Evolutionary conservation across 2,797 vertebrate genomes (phyloP), one percentile per base, ranked within the genome.

Genomic region (Myotis daubentonii): DNA sequence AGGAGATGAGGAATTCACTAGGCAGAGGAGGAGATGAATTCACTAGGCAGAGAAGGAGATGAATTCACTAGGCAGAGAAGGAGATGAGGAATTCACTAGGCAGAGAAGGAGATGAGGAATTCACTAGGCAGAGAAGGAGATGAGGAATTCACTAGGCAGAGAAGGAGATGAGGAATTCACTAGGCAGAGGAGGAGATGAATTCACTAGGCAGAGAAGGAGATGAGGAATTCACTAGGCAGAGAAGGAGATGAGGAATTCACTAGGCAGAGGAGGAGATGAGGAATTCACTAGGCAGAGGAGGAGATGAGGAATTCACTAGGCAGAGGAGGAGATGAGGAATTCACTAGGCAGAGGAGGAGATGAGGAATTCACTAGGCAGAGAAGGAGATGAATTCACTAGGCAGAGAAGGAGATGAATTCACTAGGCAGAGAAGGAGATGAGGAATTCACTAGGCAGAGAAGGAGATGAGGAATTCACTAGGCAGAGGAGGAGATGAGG

Each of bases 21-120:
- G 53, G n/a, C 89, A 84, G 57, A 92, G 51, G n/a, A n/a, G n/a
- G n/a, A n/a, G n/a, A n/a, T n/a, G 71, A 83, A 62, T 65, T 62
- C 33, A 19, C 33, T 33, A 49, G 38, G 25, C 89, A 84, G 57
- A 92, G 49, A 47, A 62, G 53, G 25, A 79, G 9, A 38, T 53
- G 16, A 19, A 49, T 65, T 25, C 25, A 60, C 53, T 16, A 65
- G 53, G n/a, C 89, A 84, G 57, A 92, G 51, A n/a, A n/a, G n/a
- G n/a, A n/a, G n/a, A n/a, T n/a, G 71, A 87, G 38, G 71, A 83
- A 62, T 65, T 62, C 33, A 19, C 33, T 33, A 49, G 38, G 25
- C 89, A 84, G 57, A 92, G 49, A 47, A 62, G 53, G 25, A 79
- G 9, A 38, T 53, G 16, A 19, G 47, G 51, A 85, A 49, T 65